These are phyloP conservation scores for Dascyllus trimaculatus DNA, from an alignment of 2,113 vertebrate genomes.

Conservation along the genomic window DNA sequence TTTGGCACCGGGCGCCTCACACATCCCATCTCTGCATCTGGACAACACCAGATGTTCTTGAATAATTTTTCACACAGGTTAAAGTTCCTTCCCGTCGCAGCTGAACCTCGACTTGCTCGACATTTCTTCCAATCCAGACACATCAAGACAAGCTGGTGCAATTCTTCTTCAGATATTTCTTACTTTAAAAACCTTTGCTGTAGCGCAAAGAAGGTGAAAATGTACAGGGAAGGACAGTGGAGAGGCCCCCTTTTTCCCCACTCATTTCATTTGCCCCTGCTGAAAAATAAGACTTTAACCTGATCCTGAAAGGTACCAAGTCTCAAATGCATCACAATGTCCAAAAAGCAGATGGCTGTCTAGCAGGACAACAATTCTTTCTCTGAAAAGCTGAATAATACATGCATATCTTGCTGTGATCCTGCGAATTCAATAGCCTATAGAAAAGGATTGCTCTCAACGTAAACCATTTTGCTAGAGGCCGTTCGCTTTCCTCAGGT, in stretches of 20 bases:
- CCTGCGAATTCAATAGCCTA: conserved; percentile 74
- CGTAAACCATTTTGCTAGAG: conserved; percentile 75
- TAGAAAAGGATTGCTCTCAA: conserved; percentile 76
- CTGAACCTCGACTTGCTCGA: conserved; percentile 29
- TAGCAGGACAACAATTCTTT: conserved; percentile 65
- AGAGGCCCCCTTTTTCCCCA: conserved; percentile 10
- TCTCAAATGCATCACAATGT: conserved; percentile 75
- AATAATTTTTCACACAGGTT: conserved; percentile 74
- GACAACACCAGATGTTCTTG: conserved; percentile 73
- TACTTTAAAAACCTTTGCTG: conserved; percentile 16
- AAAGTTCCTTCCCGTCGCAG: conserved; percentile 52
- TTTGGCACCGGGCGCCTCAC: conserved; percentile 60
- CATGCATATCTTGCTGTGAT: conserved; percentile 73
- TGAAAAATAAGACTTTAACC: conserved; percentile 76
- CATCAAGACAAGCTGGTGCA: not conserved
- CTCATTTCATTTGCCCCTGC: conserved; percentile 61
- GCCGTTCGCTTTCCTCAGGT: conserved; percentile 71
- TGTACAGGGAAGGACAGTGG: not conserved
- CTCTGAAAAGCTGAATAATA: conserved; percentile 77
- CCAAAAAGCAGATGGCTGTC: conserved; percentile 72
- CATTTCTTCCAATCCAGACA: conserved; percentile 30
- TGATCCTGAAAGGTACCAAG: conserved; percentile 70
- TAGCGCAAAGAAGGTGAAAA: conserved; percentile 11
- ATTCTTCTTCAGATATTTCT: conserved; percentile 14
- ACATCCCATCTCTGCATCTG: conserved; percentile 72